A percentile compares a stretch with the other conserved stretches of the same genome.
phyloP scores from a whole-genome alignment of 2,113 vertebrate species.

The Eublepharis macularius region DNA sequence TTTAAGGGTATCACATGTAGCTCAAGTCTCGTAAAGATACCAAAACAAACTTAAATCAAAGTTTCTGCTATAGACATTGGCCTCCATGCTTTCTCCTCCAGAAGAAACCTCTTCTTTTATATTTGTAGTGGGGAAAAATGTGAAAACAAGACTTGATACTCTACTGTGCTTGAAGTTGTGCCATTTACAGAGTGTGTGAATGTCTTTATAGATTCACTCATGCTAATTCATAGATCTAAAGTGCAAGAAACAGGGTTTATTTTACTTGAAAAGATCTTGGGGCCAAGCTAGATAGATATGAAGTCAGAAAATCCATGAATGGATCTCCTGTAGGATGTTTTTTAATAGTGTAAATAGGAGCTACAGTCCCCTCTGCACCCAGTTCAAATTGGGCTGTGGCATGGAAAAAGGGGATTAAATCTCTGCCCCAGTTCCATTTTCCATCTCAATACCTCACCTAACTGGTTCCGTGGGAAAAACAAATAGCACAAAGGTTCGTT shows the following conservation, averaged over 20 bases:
- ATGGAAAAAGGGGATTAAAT: too few species aligned
- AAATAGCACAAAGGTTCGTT: too few species aligned
- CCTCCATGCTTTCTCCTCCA: not conserved
- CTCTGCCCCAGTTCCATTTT: too few species aligned
- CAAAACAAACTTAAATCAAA: constrained; percentile 21
- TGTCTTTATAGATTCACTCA: not conserved
- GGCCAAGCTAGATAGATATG: too few species aligned
- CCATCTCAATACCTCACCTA: too few species aligned
- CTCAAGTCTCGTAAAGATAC: not conserved
- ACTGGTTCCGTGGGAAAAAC: too few species aligned
- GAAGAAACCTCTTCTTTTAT: constrained; percentile 4
- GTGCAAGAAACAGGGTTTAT: not conserved
- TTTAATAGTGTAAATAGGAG: too few species aligned
- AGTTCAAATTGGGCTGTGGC: too few species aligned
- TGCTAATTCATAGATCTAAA: not conserved
- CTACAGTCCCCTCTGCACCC: too few species aligned
- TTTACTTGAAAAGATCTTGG: not conserved
- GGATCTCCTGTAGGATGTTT: too few species aligned
- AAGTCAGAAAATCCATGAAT: too few species aligned
- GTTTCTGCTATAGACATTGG: constrained; percentile 4
- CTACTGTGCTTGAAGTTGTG: constrained; percentile 1
- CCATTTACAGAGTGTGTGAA: not conserved
- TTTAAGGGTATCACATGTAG: not conserved
- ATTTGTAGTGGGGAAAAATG: not conserved
- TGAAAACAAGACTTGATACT: not conserved